These are phyloP conservation scores for Cataglyphis albicans DNA, from an alignment of 2,888 invertebrate species.

Conservation along the genomic window DNA sequence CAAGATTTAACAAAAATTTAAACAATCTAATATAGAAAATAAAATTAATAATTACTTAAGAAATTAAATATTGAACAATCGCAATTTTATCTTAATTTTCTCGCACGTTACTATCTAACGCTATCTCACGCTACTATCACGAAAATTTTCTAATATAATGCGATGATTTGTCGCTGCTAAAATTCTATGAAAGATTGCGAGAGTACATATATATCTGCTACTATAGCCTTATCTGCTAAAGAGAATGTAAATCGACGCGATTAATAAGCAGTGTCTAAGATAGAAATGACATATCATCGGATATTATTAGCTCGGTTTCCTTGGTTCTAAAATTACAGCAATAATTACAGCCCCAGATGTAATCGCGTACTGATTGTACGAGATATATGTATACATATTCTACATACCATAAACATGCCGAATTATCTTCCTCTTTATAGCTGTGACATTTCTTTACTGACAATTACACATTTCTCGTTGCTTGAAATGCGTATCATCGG, in stretches of 20 bases:
- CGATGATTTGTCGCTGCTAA: not conserved
- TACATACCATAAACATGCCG: not conserved
- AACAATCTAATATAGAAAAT: not conserved
- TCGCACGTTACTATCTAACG: not conserved
- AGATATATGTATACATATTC: not conserved
- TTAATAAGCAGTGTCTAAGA: conserved; percentile 47
- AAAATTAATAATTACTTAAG: conserved; percentile 9
- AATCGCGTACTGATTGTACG: not conserved
- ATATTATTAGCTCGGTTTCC: conserved; percentile 55
- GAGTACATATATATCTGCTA: conserved; percentile 12
- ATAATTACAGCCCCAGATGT: conserved; percentile 35
- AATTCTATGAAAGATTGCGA: conserved; percentile 15
- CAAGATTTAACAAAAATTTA: conserved; percentile 4
- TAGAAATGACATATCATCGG: conserved; percentile 53
- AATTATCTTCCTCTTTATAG: conserved; percentile 26
- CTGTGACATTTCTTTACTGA: not conserved
- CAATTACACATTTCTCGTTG: conserved; percentile 7
- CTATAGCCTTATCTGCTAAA: conserved; percentile 44
- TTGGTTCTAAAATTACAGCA: conserved; percentile 50
- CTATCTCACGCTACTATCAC: not conserved
- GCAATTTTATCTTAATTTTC: not conserved
- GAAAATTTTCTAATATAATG: not conserved
- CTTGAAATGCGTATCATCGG: not conserved
- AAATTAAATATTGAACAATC: not conserved
- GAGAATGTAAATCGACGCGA: conserved; percentile 45